Percentiles rank a stretch among this genome's conserved stretches.
Conservation (phyloP, 2,113 vertebrate genomes). For the Plectropomus leopardus region DNA sequence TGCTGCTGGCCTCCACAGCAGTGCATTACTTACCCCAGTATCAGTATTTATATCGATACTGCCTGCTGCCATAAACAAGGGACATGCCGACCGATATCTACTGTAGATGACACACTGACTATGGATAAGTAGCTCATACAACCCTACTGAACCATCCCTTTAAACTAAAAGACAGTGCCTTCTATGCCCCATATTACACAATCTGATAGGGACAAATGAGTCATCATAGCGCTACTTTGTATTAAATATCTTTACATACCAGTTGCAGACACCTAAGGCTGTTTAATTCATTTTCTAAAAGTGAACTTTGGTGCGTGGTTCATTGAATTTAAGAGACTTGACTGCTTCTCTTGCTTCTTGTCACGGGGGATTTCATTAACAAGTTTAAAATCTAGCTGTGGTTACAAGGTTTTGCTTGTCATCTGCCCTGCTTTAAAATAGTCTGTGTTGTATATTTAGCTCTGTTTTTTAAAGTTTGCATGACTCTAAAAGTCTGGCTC, state of each 20-base stretch:
- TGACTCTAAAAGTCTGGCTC: slow-evolving; percentile 14
- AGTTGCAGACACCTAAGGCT: not conserved
- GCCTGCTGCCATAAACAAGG: too few species aligned
- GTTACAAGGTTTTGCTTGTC: slow-evolving; percentile 20
- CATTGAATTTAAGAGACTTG: slow-evolving; percentile 18
- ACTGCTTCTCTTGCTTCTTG: slow-evolving; percentile 2
- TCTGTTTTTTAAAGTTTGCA: not conserved
- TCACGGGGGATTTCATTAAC: slow-evolving; percentile 23
- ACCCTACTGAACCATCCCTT: too few species aligned
- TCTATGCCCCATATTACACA: not conserved
- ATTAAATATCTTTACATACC: not conserved
- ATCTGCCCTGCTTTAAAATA: not conserved
- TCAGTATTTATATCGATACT: too few species aligned
- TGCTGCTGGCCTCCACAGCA: too few species aligned
- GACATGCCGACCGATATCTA: too few species aligned
- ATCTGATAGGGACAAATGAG: not conserved
- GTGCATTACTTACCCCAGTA: too few species aligned
- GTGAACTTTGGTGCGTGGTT: not conserved
- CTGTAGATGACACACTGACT: too few species aligned
- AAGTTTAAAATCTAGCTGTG: slow-evolving; percentile 14
- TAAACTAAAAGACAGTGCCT: not conserved
- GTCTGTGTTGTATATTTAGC: slow-evolving; percentile 1
- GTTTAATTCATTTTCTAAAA: slow-evolving; percentile 12
- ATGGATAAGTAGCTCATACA: too few species aligned
- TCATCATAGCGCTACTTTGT: slow-evolving; percentile 19